Evolutionary conservation across 2,113 vertebrate genomes (phyloP).

Genomic region (Rhea pennata): DNA sequence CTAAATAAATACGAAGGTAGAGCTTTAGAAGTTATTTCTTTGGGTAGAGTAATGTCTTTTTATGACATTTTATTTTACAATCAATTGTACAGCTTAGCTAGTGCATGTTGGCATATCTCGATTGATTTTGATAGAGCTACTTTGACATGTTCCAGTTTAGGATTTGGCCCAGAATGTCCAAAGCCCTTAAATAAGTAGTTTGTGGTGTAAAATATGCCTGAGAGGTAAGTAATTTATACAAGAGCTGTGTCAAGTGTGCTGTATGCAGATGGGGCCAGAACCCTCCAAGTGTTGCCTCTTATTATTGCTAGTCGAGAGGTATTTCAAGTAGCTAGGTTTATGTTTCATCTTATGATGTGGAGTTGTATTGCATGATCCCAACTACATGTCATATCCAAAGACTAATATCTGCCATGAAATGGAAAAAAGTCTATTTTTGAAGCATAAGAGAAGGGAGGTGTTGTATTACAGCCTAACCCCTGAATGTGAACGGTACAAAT

Average conservation of each 20-base stretch:
- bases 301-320: neutral
- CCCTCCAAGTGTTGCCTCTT: neutral
- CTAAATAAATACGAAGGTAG: neutral
- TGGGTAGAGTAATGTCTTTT: neutral
- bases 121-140: neutral
- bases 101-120: neutral
- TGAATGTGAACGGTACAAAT: neutral
- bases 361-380: neutral
- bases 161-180: neutral
- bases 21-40: constrained; percentile 3
- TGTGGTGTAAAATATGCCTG: neutral
- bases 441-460: neutral
- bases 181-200: neutral
- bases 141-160: neutral
- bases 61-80: constrained; percentile 21
- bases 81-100: neutral
- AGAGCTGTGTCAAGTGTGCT: neutral
- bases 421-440: constrained; percentile 28
- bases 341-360: neutral
- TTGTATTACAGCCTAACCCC: neutral
- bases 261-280: neutral
- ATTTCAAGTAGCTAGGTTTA: constrained; percentile 8
- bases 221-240: neutral
- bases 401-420: neutral
- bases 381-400: neutral